phyloP scores from a whole-genome alignment of 2,888 invertebrate species.

The Morpho achilles region DNA sequence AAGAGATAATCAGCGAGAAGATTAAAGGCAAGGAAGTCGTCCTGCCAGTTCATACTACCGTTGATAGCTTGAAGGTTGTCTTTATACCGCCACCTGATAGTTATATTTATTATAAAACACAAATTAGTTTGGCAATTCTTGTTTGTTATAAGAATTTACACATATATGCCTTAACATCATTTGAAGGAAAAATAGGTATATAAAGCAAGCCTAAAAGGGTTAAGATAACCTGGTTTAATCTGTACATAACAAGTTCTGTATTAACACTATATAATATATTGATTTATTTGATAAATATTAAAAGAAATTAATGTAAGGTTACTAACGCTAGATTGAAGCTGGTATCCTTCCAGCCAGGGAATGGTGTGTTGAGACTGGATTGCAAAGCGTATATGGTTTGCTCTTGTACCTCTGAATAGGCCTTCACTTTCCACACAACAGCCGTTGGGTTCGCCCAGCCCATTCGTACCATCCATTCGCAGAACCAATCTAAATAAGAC shows the following conservation, averaged over 20 bases:
- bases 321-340: constrained; percentile 74
- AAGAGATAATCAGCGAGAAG: constrained; percentile 68
- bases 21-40: constrained; percentile 66
- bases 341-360: constrained; percentile 78
- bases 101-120: not conserved
- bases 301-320: not conserved
- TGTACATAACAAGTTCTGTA: too few species aligned
- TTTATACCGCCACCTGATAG: constrained; percentile 70
- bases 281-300: too few species aligned
- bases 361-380: constrained; percentile 77
- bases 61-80: constrained; percentile 72
- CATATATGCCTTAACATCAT: too few species aligned
- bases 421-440: constrained; percentile 80
- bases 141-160: too few species aligned
- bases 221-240: too few species aligned
- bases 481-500: constrained; percentile 63
- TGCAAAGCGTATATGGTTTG: constrained; percentile 72
- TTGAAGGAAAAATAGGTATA: too few species aligned
- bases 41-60: constrained; percentile 76
- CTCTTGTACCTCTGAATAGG: constrained; percentile 74
- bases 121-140: too few species aligned
- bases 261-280: too few species aligned
- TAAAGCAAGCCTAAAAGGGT: too few species aligned
- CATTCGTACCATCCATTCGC: constrained; percentile 77
- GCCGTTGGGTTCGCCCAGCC: constrained; percentile 85